Conservation (phyloP, 2,797 vertebrate genomes). For the Sebastes trivittatus region DNA sequence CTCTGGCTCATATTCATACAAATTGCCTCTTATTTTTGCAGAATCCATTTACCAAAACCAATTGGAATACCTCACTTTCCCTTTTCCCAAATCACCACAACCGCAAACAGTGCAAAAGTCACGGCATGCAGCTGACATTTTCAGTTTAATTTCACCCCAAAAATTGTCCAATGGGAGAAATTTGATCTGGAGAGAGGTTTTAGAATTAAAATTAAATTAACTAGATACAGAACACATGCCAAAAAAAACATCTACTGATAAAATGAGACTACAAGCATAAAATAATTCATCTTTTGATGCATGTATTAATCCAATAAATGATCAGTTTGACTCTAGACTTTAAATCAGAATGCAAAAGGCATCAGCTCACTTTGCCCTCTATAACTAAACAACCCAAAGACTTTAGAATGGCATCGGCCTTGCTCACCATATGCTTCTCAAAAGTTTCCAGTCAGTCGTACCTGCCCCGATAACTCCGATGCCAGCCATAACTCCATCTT, state of each 20-base stretch:
- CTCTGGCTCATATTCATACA: neutral
- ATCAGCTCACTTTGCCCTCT: conserved; percentile 4
- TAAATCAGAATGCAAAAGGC: neutral
- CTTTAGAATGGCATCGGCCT: conserved; percentile 33
- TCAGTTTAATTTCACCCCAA: conserved; percentile 23
- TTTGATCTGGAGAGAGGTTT: conserved; percentile 3
- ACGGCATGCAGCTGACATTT: conserved; percentile 32
- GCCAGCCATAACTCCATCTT: conserved; percentile 24
- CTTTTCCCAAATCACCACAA: conserved; percentile 9
- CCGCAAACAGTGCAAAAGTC: conserved; percentile 18
- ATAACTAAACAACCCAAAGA: conserved; percentile 30
- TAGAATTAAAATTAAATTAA: conserved; percentile 20
- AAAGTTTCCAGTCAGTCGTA: conserved; percentile 27
- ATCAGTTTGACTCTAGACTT: neutral
- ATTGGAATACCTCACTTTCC: conserved; percentile 6
- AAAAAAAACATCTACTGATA: neutral
- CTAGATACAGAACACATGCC: neutral
- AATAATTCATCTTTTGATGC: neutral
- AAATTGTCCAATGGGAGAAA: conserved; percentile 10
- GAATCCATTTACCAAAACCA: conserved; percentile 21
- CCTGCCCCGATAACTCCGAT: neutral
- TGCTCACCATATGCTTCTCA: conserved; percentile 45
- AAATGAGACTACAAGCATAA: neutral
- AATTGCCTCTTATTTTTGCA: neutral
- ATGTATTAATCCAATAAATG: neutral